Percentiles rank a stretch among this genome's conserved stretches.
Evolutionary conservation across 2,113 vertebrate genomes (phyloP).

Genomic region (Mugil cephalus): DNA sequence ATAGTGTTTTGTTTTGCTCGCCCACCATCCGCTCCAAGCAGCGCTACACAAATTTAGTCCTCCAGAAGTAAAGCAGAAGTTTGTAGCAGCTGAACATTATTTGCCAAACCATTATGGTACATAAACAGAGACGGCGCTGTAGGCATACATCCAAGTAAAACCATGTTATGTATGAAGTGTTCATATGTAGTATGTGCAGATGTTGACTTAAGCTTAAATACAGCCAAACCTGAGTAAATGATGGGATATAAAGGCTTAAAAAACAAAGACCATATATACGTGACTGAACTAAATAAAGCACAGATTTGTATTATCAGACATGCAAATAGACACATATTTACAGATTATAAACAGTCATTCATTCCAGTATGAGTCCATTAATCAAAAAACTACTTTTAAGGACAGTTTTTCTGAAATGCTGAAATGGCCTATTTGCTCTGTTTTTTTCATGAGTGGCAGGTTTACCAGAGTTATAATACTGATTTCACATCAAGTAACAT

Average conservation of each 20-base stretch:
- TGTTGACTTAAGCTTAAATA: slow-evolving; percentile 11
- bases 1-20: no score
- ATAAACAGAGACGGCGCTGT: no score
- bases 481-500: slow-evolving; percentile 21
- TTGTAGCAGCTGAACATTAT: no score
- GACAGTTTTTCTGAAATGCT: background rate
- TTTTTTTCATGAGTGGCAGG: no score
- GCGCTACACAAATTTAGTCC: no score
- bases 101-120: no score
- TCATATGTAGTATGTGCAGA: no score
- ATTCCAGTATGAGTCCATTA: slow-evolving; percentile 20
- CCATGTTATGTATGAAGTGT: no score
- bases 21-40: no score
- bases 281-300: slow-evolving; percentile 41
- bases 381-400: slow-evolving; percentile 6
- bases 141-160: no score
- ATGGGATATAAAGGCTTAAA: slow-evolving; percentile 29
- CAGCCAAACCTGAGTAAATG: slow-evolving; percentile 3
- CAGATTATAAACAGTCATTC: slow-evolving; percentile 36
- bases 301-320: slow-evolving; percentile 41
- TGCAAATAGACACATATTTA: slow-evolving; percentile 39
- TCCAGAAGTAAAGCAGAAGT: no score
- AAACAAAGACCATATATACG: slow-evolving; percentile 13
- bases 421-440: background rate
- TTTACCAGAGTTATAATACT: slow-evolving; percentile 26